Conservation (phyloP, 2,797 vertebrate species). For the Sebastes flavidus region DNA sequence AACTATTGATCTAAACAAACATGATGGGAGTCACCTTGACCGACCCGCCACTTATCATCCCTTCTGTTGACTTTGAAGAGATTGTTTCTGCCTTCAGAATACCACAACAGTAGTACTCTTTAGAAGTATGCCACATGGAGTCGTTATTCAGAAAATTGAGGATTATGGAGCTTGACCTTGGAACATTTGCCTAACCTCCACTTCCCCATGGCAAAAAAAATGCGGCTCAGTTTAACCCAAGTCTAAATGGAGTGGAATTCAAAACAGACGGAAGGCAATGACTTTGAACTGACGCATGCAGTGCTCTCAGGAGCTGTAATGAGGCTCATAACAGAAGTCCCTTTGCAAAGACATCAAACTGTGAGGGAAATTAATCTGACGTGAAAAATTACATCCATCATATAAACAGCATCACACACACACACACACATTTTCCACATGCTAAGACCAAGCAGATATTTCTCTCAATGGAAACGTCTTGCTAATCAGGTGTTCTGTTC, state of each 20-base stretch:
- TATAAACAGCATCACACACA: not conserved
- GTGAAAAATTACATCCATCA: not conserved
- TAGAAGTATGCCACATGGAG: not conserved
- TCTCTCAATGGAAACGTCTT: conserved; percentile 26
- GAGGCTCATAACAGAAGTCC: not conserved
- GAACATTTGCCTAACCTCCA: conserved; percentile 29
- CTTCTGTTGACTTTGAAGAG: not conserved
- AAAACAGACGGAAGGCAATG: conserved; percentile 26
- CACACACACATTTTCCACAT: not conserved
- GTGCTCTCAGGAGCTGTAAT: not conserved
- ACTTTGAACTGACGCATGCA: conserved; percentile 1
- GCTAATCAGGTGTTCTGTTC: conserved; percentile 45
- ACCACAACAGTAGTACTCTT: not conserved
- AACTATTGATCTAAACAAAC: not conserved
- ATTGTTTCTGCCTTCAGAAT: not conserved
- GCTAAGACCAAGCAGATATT: not conserved
- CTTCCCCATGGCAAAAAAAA: conserved; percentile 15
- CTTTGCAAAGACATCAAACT: not conserved
- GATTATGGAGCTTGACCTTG: conserved; percentile 49
- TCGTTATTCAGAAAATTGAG: conserved; percentile 32
- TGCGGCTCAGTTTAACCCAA: not conserved
- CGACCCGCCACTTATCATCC: not conserved
- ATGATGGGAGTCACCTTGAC: conserved; percentile 10
- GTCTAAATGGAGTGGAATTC: conserved; percentile 36
- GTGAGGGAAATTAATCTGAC: not conserved